Base-by-base conservation (phyloP, 2,113 vertebrate genomes). In the Myanophis thanlyinensis region DNA sequence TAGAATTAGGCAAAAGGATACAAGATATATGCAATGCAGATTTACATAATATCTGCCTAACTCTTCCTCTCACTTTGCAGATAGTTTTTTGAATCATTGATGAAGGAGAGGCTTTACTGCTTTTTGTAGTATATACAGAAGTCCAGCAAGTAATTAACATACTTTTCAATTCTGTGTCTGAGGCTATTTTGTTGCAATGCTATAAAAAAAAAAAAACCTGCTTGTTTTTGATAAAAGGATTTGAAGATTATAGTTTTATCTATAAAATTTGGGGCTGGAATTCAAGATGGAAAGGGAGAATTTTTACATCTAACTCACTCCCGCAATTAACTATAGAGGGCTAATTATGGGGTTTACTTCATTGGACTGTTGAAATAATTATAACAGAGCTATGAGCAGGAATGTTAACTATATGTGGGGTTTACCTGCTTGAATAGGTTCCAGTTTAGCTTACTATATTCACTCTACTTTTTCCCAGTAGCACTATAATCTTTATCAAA, bases 121-220 rank as follows among this genome's bases (percentile, higher is more conserved):
- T 96, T 96, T 96, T 91, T 89, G 40, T 90, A 91, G 59, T 93
- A 93, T 44, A 87, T 91, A 90, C 94, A 92, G 91, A 91, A 95
- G 48, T 95, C 93, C 92, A 91, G 91, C 49, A 94, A 93, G 53
- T 95, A 94, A 95, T 96, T 97, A 96, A 96, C 93, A 96, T 40
- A 54, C 87, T 89, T 88, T 46, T 52, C 92, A 85, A 90, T 15
- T 88, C 54, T 94, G 25, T 13, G 91, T 91, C 91, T 87, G 35
- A 93, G 85, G 91, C 48, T 94, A 88, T 95, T 95, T 95, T 95
- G 51, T 89, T 93, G 89, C 27, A 95, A 91, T 52, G 80, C 35
- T 80, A 35, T 1, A 92, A 67, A 93, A 47, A 59, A 92, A 4
- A 92, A 4, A 59, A 91, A 93, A 93, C 56, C 0, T 1, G 0